Evolutionary conservation across 1,140 invertebrate species (phyloP).

Genomic region (Odontomachus brunneus): DNA sequence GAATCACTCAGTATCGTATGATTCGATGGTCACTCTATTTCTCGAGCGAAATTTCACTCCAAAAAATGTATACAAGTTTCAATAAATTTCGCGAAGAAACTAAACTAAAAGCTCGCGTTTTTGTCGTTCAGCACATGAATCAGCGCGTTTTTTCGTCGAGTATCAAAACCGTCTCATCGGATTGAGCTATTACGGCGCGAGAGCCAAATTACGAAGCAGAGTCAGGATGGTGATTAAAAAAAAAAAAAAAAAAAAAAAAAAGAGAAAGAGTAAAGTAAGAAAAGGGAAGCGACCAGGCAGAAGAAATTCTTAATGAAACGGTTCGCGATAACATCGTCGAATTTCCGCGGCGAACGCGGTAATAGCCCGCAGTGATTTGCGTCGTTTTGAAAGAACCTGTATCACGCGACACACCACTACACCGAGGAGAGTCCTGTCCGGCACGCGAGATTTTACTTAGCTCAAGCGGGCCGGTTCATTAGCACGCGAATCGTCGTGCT

Average conservation of each 20-base stretch:
- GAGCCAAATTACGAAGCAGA: neutral
- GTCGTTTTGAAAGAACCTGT: slow-evolving; percentile 61
- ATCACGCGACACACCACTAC: slow-evolving; percentile 63
- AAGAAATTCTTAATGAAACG: slow-evolving; percentile 16
- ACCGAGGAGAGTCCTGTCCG: slow-evolving; percentile 36
- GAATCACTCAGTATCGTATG: no score
- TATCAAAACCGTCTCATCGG: neutral
- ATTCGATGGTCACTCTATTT: no score
- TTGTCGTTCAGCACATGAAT: neutral
- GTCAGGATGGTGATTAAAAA: neutral
- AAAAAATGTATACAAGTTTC: no score
- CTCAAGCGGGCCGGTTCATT: slow-evolving; percentile 75
- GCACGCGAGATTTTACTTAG: slow-evolving; percentile 81
- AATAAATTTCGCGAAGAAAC: no score
- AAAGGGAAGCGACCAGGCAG: neutral
- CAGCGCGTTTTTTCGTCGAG: neutral
- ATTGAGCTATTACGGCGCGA: neutral
- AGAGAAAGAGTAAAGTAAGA: slow-evolving; percentile 21
- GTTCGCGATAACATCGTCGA: slow-evolving; percentile 34
- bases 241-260: slow-evolving; percentile 21
- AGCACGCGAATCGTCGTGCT: slow-evolving; percentile 77
- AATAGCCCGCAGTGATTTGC: slow-evolving; percentile 50
- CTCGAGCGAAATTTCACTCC: no score
- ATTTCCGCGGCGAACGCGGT: slow-evolving; percentile 41
- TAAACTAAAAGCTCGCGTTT: no score